Evolutionary conservation across 2,113 vertebrate species (phyloP).

Genomic region (Aphelocoma coerulescens): DNA sequence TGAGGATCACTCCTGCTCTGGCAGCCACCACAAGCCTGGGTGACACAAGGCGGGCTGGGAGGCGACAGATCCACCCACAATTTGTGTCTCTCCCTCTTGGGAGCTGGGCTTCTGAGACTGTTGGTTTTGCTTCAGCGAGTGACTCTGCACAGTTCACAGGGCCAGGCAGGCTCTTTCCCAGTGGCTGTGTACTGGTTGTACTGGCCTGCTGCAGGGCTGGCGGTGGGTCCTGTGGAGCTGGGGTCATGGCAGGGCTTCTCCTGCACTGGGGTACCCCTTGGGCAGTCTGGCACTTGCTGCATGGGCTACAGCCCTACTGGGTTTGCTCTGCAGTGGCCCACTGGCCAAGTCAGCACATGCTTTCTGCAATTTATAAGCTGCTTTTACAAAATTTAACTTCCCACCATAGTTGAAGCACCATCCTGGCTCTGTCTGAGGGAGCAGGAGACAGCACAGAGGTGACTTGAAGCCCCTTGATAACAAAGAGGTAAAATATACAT

Average conservation of each 20-base stretch:
- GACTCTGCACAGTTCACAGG: background rate
- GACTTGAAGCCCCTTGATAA: background rate
- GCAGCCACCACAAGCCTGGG: background rate
- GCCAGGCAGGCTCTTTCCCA: background rate
- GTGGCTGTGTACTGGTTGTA: accelerated
- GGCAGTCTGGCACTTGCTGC: background rate
- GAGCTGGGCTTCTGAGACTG: background rate
- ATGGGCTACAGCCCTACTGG: accelerated
- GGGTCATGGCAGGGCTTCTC: background rate
- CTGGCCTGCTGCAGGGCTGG: accelerated
- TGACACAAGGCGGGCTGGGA: accelerated
- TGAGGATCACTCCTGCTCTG: background rate
- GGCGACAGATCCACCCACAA: background rate
- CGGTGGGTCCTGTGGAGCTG: background rate
- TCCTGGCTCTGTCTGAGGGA: background rate
- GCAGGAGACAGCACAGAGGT: accelerated
- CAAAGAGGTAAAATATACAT: accelerated
- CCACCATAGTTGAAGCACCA: accelerated
- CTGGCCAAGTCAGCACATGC: accelerated
- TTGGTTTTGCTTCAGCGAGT: background rate
- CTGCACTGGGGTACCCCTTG: background rate
- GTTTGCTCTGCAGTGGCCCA: background rate
- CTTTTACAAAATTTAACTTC: background rate
- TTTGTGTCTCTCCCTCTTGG: accelerated
- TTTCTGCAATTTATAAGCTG: background rate